A percentile compares a stretch with the other conserved stretches of the same genome.
phyloP scores from a whole-genome alignment of 1,140 invertebrate genomes.

The Ectropis grisescens region DNA sequence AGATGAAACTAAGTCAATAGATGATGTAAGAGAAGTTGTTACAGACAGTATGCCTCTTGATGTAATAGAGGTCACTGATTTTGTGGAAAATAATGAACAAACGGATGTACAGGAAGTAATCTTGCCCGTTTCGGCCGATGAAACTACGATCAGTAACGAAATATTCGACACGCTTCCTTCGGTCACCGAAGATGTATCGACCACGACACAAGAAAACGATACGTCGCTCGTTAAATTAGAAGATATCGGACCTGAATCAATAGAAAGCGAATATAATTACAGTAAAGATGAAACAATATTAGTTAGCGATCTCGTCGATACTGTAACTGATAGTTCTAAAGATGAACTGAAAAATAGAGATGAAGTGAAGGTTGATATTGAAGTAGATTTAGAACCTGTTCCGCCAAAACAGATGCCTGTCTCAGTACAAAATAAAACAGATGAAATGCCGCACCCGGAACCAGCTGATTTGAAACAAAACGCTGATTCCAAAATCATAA shows the following conservation, averaged over 20 bases:
- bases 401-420: conserved; percentile 16
- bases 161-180: conserved; percentile 2
- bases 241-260: conserved; percentile 1
- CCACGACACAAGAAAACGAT: not conserved
- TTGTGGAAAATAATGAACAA: conserved; percentile 3
- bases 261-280: conserved; percentile 3
- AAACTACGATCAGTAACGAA: conserved; percentile 2
- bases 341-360: too few species aligned
- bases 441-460: too few species aligned
- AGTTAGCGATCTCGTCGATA: conserved; percentile 12
- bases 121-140: too few species aligned
- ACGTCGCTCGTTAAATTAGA: not conserved
- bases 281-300: conserved; percentile 1
- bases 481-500: conserved; percentile 2
- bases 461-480: conserved; percentile 1
- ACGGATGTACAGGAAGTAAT: conserved; percentile 6
- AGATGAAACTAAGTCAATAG: conserved; percentile 58
- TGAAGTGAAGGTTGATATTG: not conserved
- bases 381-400: conserved; percentile 3
- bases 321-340: conserved; percentile 4
- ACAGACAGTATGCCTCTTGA: conserved; percentile 7
- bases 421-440: conserved; percentile 33
- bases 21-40: conserved; percentile 24
- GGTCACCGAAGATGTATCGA: conserved; percentile 8
- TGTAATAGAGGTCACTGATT: conserved; percentile 8